Evolutionary conservation across 2,888 invertebrate species (phyloP).

Genomic region (Aleiodes testaceus): DNA sequence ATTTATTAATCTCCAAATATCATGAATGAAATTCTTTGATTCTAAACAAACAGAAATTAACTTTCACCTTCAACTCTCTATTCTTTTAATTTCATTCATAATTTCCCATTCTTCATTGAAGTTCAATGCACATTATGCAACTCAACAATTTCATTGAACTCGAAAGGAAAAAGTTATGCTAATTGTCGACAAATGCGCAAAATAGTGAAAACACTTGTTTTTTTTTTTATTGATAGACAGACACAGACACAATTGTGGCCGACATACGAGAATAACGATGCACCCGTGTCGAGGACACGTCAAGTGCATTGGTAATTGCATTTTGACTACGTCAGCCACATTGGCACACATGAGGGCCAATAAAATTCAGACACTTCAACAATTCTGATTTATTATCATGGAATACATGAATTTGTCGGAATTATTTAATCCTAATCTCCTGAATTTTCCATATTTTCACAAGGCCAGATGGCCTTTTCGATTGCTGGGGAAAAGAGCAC

Average conservation of each 20-base stretch:
- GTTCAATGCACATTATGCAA: too few species aligned
- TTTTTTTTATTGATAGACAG: neutral
- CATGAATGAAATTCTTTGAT: neutral
- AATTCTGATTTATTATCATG: slow-evolving; percentile 56
- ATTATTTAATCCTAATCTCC: too few species aligned
- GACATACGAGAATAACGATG: too few species aligned
- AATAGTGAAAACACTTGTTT: neutral
- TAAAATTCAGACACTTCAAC: slow-evolving; percentile 53
- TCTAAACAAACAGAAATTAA: too few species aligned
- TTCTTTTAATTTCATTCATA: too few species aligned
- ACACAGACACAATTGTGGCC: slow-evolving; percentile 20
- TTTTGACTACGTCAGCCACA: slow-evolving; percentile 51
- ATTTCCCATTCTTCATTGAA: too few species aligned
- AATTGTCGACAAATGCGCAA: neutral
- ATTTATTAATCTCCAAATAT: slow-evolving; percentile 22
- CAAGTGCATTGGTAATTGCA: slow-evolving; percentile 60
- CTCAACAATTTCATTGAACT: neutral
- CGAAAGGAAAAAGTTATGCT: neutral
- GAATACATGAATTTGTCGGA: slow-evolving; percentile 39
- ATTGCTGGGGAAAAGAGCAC: slow-evolving; percentile 7
- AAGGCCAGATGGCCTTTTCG: too few species aligned
- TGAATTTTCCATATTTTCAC: too few species aligned
- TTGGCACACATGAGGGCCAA: slow-evolving; percentile 41
- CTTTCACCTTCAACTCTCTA: too few species aligned
- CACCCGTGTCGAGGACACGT: slow-evolving; percentile 46